These are phyloP conservation scores for Toxotes chatareus DNA, from an alignment of 2,113 vertebrate species.

Conservation along the genomic window DNA sequence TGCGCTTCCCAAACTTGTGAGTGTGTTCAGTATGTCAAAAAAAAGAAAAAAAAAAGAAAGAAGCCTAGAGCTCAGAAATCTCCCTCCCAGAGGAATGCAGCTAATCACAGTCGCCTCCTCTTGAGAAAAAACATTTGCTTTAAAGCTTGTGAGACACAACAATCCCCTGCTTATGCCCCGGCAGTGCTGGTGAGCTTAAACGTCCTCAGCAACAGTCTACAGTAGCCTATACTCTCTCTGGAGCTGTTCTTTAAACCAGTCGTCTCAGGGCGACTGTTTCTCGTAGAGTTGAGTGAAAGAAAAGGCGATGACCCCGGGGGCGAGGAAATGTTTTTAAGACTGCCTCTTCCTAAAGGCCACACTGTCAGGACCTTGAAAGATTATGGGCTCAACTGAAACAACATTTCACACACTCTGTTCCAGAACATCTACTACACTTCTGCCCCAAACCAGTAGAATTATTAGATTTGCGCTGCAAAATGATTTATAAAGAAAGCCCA, in stretches of 20 bases:
- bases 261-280: slow-evolving; percentile 1
- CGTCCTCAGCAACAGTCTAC: slow-evolving; percentile 21
- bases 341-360: slow-evolving; percentile 44
- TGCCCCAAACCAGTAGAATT: not conserved
- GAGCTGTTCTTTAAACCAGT: slow-evolving; percentile 37
- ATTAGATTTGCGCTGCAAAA: not conserved
- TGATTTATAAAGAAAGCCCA: not conserved
- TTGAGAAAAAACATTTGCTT: slow-evolving; percentile 50
- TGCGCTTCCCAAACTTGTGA: slow-evolving; percentile 28
- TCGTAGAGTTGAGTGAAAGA: slow-evolving; percentile 29
- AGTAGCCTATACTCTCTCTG: not conserved
- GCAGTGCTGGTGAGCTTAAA: not conserved
- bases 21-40: slow-evolving; percentile 30
- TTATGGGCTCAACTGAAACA: slow-evolving; percentile 27
- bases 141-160: slow-evolving; percentile 42
- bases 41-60: not conserved
- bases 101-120: slow-evolving; percentile 60
- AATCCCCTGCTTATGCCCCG: slow-evolving; percentile 9
- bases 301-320: slow-evolving; percentile 28
- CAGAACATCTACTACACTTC: not conserved
- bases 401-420: slow-evolving; percentile 3
- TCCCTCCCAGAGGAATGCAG: slow-evolving; percentile 32
- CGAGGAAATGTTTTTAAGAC: slow-evolving; percentile 35
- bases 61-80: slow-evolving; percentile 45
- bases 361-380: slow-evolving; percentile 51